phyloP scores from a whole-genome alignment of 2,888 invertebrate species.

The Ormyrus thymus region DNA sequence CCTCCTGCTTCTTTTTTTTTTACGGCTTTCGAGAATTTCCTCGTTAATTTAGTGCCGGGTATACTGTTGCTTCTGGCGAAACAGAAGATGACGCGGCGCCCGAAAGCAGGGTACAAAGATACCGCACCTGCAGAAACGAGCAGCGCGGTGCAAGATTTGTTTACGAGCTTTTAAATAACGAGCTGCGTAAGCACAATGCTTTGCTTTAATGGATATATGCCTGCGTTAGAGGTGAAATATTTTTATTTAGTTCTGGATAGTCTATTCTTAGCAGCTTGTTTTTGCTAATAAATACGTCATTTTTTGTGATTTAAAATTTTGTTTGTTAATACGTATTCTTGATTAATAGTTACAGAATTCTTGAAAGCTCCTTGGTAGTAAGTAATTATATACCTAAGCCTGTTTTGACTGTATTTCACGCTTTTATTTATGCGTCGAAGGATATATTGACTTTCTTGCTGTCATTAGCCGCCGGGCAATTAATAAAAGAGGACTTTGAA shows the following conservation, averaged over 20 bases:
- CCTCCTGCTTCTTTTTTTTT: conserved; percentile 10
- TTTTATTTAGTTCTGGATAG: too few relatives aligned
- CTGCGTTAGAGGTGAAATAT: too few relatives aligned
- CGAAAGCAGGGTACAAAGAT: too few relatives aligned
- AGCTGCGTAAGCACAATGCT: too few relatives aligned
- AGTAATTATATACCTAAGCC: not conserved
- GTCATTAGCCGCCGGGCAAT: conserved; percentile 28
- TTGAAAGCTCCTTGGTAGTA: not conserved
- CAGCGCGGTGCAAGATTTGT: too few relatives aligned
- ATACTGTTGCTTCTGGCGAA: conserved; percentile 14
- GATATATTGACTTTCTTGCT: conserved; percentile 32
- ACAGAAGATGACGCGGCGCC: not conserved
- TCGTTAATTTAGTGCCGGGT: conserved; percentile 32
- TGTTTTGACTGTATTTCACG: not conserved
- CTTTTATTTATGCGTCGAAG: conserved; percentile 2
- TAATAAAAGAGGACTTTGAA: conserved; percentile 37
- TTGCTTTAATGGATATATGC: too few relatives aligned
- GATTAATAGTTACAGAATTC: not conserved
- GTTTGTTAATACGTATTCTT: too few relatives aligned
- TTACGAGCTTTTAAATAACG: too few relatives aligned
- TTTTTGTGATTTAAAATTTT: too few relatives aligned
- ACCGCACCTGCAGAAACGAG: too few relatives aligned
- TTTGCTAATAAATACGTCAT: too few relatives aligned
- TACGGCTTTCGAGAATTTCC: conserved; percentile 47
- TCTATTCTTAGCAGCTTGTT: too few relatives aligned